Evolutionary conservation across 2,113 vertebrate genomes (phyloP).

Genomic region (Cettia cetti): DNA sequence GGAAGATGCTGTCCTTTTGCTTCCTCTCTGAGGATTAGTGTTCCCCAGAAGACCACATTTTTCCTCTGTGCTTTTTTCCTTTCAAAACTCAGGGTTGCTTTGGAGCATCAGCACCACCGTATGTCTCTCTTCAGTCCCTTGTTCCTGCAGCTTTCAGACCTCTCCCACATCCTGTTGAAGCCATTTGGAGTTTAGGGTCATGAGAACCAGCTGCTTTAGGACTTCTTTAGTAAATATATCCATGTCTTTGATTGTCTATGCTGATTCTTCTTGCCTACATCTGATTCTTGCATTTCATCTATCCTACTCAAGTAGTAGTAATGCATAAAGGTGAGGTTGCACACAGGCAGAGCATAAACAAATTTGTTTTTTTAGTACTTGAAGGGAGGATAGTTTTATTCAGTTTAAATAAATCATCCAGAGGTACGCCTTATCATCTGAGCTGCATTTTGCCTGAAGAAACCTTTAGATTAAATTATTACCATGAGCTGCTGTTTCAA

Average conservation of each 20-base stretch:
- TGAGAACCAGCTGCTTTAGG: not conserved
- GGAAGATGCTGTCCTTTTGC: not conserved
- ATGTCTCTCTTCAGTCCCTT: not conserved
- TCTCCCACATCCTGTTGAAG: not conserved
- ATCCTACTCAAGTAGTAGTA: not conserved
- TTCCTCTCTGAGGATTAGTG: not conserved
- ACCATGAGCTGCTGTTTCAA: not conserved
- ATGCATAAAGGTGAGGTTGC: not conserved
- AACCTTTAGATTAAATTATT: not conserved
- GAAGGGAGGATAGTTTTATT: not conserved
- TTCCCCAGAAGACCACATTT: not conserved
- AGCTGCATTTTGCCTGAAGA: not conserved
- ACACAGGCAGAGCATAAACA: not conserved
- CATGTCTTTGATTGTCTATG: not conserved
- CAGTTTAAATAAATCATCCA: not conserved
- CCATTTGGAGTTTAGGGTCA: not conserved
- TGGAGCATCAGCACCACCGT: constrained; percentile 45
- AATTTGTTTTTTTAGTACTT: not conserved
- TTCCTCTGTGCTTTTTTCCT: not conserved
- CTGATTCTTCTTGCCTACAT: not conserved
- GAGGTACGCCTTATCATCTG: not conserved
- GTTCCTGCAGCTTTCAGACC: not conserved
- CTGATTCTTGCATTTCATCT: not conserved
- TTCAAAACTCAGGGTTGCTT: not conserved
- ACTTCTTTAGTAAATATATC: not conserved